Conservation (phyloP, 2,113 vertebrate genomes). For the Aphyosemion australe region DNA sequence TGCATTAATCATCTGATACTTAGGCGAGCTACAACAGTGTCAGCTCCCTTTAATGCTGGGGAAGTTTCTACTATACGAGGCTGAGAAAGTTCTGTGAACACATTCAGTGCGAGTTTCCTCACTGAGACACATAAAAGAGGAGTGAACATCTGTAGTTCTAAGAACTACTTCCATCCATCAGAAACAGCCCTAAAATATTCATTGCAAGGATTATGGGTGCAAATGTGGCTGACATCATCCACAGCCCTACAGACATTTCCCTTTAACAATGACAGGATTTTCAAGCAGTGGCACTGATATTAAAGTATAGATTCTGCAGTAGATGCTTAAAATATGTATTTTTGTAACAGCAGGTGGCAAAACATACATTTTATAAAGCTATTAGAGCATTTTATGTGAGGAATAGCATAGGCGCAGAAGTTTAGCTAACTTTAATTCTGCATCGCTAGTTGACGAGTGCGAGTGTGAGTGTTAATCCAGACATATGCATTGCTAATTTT, state of each 20-base stretch:
- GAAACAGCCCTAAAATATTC: not conserved
- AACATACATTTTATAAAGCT: slow-evolving; percentile 20
- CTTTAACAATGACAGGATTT: not conserved
- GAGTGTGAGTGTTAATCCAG: not conserved
- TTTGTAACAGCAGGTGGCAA: slow-evolving; percentile 12
- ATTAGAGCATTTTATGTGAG: slow-evolving; percentile 3
- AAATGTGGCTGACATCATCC: slow-evolving; percentile 3
- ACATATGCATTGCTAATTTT: slow-evolving; percentile 35
- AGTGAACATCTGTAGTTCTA: not conserved
- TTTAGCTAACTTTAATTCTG: slow-evolving; percentile 7
- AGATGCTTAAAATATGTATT: not conserved
- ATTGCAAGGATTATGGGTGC: not conserved
- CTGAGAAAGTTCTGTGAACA: not conserved
- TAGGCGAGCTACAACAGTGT: not conserved
- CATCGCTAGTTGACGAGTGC: not conserved
- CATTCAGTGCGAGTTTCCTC: not conserved
- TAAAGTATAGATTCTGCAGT: not conserved
- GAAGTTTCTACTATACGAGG: too few species aligned
- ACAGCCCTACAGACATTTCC: not conserved
- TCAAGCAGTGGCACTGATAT: not conserved
- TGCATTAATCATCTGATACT: not conserved
- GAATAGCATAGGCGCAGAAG: slow-evolving; percentile 7
- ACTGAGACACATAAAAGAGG: not conserved
- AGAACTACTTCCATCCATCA: not conserved
- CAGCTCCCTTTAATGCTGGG: not conserved